These are phyloP conservation scores for Drosophila birchii DNA, from an alignment of 2,888 invertebrate genomes.

Conservation along the genomic window DNA sequence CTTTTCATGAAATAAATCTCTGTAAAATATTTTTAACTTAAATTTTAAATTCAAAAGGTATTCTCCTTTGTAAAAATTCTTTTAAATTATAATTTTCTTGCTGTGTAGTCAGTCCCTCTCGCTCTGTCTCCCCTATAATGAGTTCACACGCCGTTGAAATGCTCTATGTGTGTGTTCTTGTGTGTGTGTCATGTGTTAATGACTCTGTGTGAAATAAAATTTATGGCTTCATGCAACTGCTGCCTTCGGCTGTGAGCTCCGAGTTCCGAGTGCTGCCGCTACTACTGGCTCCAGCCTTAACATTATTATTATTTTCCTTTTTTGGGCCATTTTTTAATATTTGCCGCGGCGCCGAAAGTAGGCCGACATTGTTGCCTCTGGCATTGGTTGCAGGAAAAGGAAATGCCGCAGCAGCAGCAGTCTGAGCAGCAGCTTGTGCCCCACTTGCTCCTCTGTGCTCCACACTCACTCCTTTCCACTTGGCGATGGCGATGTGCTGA, in stretches of 20 bases:
- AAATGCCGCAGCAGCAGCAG: conserved; percentile 70
- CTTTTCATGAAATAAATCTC: not conserved
- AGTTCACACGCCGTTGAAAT: conserved; percentile 65
- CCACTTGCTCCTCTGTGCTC: conserved; percentile 24
- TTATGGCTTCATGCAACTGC: conserved; percentile 80
- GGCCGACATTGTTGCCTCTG: conserved; percentile 80
- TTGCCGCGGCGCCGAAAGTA: conserved; percentile 70
- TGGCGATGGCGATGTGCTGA: conserved; percentile 24
- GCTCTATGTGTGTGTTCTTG: conserved; percentile 29
- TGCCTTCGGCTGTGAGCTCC: conserved; percentile 58
- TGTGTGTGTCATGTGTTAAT: conserved; percentile 77
- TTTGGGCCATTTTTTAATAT: conserved; percentile 74
- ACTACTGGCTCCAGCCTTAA: conserved; percentile 31
- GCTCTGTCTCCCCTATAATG: conserved; percentile 67
- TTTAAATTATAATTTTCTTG: not conserved
- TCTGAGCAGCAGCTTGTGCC: conserved; percentile 34
- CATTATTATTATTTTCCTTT: conserved; percentile 53
- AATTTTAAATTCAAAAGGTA: not conserved
- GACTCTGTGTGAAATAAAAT: conserved; percentile 80
- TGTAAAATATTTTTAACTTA: not conserved
- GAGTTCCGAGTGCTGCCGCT: conserved; percentile 26
- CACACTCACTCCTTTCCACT: conserved; percentile 6
- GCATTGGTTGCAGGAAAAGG: conserved; percentile 72
- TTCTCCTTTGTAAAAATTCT: not conserved
- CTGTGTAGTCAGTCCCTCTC: not conserved